Base-by-base conservation (phyloP, 2,888 invertebrate genomes). In the Oxycera nigricornis region DNA sequence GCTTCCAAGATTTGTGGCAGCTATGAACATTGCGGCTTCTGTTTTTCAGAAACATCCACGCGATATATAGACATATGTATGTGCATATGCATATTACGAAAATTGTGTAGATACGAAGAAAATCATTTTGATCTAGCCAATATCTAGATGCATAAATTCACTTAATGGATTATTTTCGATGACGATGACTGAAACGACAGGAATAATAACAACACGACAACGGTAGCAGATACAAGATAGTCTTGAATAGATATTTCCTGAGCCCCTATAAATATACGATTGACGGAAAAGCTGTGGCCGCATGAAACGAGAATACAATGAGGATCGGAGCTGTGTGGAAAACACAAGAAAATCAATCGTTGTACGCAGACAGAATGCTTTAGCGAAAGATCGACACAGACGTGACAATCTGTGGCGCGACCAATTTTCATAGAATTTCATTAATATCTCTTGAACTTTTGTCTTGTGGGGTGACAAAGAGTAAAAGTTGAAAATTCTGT, bases 91-190 rank as follows among this genome's bases (percentile, higher is more conserved):
- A 55, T 55, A 24, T 24, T 2, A 24, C 24, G 52, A 55, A 55
- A 55, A 46, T 55, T 4, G 22, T 20, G 17, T 55, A 22, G 46
- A 46, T 46, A 46, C 14, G 14, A 17, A 17, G 46, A 14, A 22
- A 24, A 20, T 3, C 22, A 24, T 55, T 55, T 20, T 20, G 52
- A 55, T 55, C 9, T 24, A 55, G 24, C 52, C 52, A 24, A 55
- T 55, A 55, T 55, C 52, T 7, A 55, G 52, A 55, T 55, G 24
- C 20, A 55, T 55, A 55, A 55, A 55, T 55, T 55, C 52, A 22
- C 22, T 55, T 55, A 55, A 55, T 55, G 52, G 52, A 55, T 55
- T 55, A 55, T 24, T 55, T 55, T 55, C 52, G 52, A 55, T 55
- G 52, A 55, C 52, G 52, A 55, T 55, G 52, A 55, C 17, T 22